These are phyloP conservation scores for Sandelia bainsii DNA, from an alignment of 2,797 vertebrate species.

Conservation along the genomic window DNA sequence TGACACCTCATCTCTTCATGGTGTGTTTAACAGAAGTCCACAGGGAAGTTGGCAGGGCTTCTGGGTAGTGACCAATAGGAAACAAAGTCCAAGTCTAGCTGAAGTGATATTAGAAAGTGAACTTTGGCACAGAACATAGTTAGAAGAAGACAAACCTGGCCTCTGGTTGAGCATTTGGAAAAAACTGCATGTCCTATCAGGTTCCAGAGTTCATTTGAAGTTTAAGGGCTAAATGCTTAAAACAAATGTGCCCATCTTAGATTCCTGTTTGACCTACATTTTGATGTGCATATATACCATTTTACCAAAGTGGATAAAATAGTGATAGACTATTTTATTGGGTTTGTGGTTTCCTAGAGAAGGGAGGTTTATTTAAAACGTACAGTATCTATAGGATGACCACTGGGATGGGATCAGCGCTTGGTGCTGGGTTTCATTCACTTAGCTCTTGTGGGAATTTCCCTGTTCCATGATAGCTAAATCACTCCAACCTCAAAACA, in stretches of 20 bases:
- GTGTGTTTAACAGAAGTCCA: slow-evolving; percentile 49
- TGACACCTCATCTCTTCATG: slow-evolving; percentile 21
- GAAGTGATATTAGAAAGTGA: slow-evolving; percentile 14
- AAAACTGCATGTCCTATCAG: slow-evolving; percentile 27
- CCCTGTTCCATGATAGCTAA: slow-evolving; percentile 74
- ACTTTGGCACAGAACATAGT: slow-evolving; percentile 15
- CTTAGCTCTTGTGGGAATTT: slow-evolving; percentile 71
- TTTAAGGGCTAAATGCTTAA: slow-evolving; percentile 29
- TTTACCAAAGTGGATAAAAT: slow-evolving; percentile 33
- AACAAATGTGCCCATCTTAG: slow-evolving; percentile 52
- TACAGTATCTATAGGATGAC: slow-evolving; percentile 50
- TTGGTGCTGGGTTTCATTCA: slow-evolving; percentile 53
- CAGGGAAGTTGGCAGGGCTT: slow-evolving; percentile 23
- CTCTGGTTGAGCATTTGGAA: slow-evolving; percentile 27
- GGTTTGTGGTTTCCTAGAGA: slow-evolving; percentile 56
- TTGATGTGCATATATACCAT: slow-evolving; percentile 17
- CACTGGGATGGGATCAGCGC: slow-evolving; percentile 49
- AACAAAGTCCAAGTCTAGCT: slow-evolving; percentile 21
- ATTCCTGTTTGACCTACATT: slow-evolving; percentile 54
- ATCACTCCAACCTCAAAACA: slow-evolving; percentile 79
- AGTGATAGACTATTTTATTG: slow-evolving; percentile 29
- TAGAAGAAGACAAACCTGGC: slow-evolving; percentile 25
- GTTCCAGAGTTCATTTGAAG: slow-evolving; percentile 30
- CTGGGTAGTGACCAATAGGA: slow-evolving; percentile 27
- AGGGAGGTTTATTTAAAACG: slow-evolving; percentile 66